Evolutionary conservation across 2,888 invertebrate genomes (phyloP), one percentile per base, ranked within the genome.

Genomic region (Enchytraeus crypticus): DNA sequence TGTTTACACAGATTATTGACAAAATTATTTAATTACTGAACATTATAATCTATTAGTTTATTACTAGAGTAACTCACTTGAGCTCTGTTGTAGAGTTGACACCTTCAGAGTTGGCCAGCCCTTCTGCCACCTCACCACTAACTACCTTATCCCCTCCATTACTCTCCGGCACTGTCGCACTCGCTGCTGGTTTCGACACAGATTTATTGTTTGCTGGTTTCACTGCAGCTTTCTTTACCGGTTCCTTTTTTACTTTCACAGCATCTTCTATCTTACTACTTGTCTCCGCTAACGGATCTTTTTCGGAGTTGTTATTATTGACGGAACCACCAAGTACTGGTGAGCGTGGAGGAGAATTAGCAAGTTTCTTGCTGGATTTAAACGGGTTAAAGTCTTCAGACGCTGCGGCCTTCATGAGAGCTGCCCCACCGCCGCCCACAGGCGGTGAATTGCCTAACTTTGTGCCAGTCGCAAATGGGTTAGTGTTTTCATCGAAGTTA

Each of bases 401-500:
- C 11, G 21, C 46, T n/a, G 34, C 29, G 14, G 47, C 26, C 30
- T 55, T 53, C 11, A 14, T 29, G 11, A 30, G 21, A 8, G 4
- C 21, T 1, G 2, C 55, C 2, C 29, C 11, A 3, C 23, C 5
- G 21, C 34, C 23, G 8, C 4, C 38, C 5, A 21, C 3, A 1
- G 56, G 56, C 3, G 60, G 60, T n/a, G 60, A 60, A 27, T 51
- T 60, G 1, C 56, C 56, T 1, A 60, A 34, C 14, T 32, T 21
- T 27, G 18, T 38, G 1, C 69, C 72, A 21, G 71, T 64, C 47
- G 68, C 62, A 68, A 76, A 75, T 4, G 76, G 76, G 57, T 77
- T 72, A 4, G 68, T 61, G 59, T 67, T 69, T 38, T 75, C 72
- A 68, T 77, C 75, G 47, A 76, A 59, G n/a, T 72, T 71, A 62